Percentiles rank a stretch among this genome's conserved stretches.
Evolutionary conservation across 2,888 invertebrate species (phyloP).

Genomic region (Lymantria dispar): DNA sequence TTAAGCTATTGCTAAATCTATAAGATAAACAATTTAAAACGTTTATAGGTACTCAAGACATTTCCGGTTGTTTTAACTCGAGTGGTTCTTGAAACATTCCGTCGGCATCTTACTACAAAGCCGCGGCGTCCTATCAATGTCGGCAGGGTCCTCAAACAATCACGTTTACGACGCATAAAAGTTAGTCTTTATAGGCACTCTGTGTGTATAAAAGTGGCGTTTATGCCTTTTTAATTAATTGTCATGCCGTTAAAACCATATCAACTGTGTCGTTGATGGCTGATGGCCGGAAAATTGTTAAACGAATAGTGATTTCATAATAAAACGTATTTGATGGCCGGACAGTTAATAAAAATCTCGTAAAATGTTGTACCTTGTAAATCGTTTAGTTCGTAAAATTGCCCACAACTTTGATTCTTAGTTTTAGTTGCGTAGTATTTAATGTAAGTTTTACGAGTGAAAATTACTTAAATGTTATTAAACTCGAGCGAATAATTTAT

Average conservation of each 20-base stretch:
- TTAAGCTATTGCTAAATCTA: too few relatives aligned
- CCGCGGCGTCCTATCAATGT: slow-evolving; percentile 52
- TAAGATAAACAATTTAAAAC: neutral
- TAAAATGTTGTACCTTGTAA: slow-evolving; percentile 53
- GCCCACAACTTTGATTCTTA: slow-evolving; percentile 39
- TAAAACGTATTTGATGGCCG: slow-evolving; percentile 66
- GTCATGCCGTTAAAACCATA: slow-evolving; percentile 76
- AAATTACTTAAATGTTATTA: slow-evolving; percentile 13
- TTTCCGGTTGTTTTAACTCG: slow-evolving; percentile 45
- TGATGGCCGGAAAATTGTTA: slow-evolving; percentile 73
- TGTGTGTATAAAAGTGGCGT: slow-evolving; percentile 80
- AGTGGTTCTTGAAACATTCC: slow-evolving; percentile 44
- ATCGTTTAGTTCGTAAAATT: slow-evolving; percentile 44
- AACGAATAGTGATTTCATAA: slow-evolving; percentile 75
- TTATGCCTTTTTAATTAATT: slow-evolving; percentile 82
- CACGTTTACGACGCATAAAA: slow-evolving; percentile 82
- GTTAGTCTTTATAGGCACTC: slow-evolving; percentile 81
- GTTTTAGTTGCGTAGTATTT: slow-evolving; percentile 17
- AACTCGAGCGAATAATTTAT: slow-evolving; percentile 20
- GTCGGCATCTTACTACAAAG: slow-evolving; percentile 41
- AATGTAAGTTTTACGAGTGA: slow-evolving; percentile 18
- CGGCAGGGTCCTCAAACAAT: slow-evolving; percentile 75
- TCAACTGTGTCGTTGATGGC: slow-evolving; percentile 72
- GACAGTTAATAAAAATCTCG: slow-evolving; percentile 69
- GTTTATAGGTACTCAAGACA: slow-evolving; percentile 20